Evolutionary conservation across 2,888 invertebrate species (phyloP), one percentile per base, ranked within the genome.

Genomic region (Zonitis immaculata): DNA sequence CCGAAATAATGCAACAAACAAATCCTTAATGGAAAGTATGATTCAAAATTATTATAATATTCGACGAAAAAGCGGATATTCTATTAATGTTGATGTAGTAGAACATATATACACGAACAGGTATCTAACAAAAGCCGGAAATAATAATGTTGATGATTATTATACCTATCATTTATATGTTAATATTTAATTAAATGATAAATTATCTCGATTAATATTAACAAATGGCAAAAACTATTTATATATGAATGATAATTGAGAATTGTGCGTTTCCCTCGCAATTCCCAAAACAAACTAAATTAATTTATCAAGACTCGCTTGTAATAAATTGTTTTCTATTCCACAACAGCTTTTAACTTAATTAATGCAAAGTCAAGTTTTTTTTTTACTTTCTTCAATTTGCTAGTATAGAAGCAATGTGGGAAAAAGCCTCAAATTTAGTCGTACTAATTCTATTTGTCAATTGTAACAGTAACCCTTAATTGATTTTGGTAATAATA

Each of bases 121-220:
- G 27, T 30, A 30, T 4, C 3, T 3, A 39, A 39, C 18, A 39
- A 18, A 39, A 18, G 11, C 4, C 0, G 3, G 5, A 11, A 20
- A 39, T 20, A 39, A 39, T 16, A 35, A 35, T 35, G 35, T 16
- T 35, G 6, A 35, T 35, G 16, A 35, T 35, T 16, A 35, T 16
- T 35, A 9, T 16, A 16, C 11, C 6, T 9, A 11, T 39, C n/a
- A 20, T 6, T n/a, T n/a, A n/a, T n/a, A n/a, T n/a, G n/a, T n/a
- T n/a, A n/a, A n/a, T n/a, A n/a, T n/a, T n/a, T 42, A 42, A 49
- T 53, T 46, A 25, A 53, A 45, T 49, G 46, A 35, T n/a, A 30
- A 53, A 7, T 30, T 46, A 30, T 20, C 49, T 22, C 28, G 45
- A 53, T 49, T 44, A 26, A 42, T 53, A 42, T 49, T 49, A 49